Percentiles rank a stretch among this genome's conserved stretches.
Conservation (phyloP, 64 coral and sea anemone genomes). For the Trachythela sp. region DNA sequence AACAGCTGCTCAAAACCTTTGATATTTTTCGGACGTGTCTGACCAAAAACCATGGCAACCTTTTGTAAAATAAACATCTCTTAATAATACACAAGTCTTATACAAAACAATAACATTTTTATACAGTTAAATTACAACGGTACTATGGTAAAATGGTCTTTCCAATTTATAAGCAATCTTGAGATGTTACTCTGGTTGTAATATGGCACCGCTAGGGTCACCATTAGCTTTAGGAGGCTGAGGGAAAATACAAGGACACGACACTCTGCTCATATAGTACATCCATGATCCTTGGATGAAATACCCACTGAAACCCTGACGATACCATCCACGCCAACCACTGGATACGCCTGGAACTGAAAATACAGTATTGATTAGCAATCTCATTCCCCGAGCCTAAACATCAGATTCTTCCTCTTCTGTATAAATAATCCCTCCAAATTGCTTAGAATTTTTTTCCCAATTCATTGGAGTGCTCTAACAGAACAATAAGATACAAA, state of each 20-base stretch:
- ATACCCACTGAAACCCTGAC: neutral
- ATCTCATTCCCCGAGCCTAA: no score
- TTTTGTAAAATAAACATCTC: neutral
- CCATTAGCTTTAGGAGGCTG: neutral
- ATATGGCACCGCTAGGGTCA: neutral
- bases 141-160: neutral
- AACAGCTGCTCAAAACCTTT: no score
- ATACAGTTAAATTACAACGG: neutral
- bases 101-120: neutral
- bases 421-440: no score
- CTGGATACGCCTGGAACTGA: neutral
- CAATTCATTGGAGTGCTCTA: no score
- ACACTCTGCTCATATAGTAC: conserved; percentile 6
- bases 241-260: neutral
- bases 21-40: no score
- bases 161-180: neutral
- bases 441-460: no score
- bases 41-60: no score
- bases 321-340: conserved; percentile 18
- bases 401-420: no score
- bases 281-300: neutral
- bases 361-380: no score
- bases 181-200: neutral
- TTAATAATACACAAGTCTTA: neutral
- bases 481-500: no score